Conservation (phyloP, 1,140 invertebrate species). For the Hylyphantes graminicola region DNA sequence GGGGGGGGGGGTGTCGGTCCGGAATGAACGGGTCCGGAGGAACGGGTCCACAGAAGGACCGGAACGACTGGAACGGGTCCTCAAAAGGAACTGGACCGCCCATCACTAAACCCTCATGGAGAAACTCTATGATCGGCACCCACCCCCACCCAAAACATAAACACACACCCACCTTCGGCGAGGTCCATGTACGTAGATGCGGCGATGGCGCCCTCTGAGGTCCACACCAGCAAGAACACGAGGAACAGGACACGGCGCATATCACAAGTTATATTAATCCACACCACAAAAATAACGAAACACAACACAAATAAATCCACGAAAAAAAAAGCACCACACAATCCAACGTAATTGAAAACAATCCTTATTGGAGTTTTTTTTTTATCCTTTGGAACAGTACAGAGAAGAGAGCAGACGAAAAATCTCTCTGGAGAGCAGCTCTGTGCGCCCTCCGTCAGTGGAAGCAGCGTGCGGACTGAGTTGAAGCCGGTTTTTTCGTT, state of each 20-base stretch:
- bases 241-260: conserved; percentile 4
- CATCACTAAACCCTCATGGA: no score
- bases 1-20: no score
- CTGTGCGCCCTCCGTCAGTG: not conserved
- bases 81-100: no score
- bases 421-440: not conserved
- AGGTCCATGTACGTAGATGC: conserved; percentile 40
- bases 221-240: conserved; percentile 36
- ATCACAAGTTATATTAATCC: conserved; percentile 28
- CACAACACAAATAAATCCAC: not conserved
- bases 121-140: no score
- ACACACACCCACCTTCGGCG: conserved; percentile 37
- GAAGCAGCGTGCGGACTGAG: conserved; percentile 38
- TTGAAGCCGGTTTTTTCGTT: conserved; percentile 49
- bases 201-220: conserved; percentile 46
- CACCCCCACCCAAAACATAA: conserved; percentile 20
- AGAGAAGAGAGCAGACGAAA: not conserved
- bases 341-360: not conserved
- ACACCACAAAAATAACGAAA: not conserved
- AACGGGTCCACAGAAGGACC: no score
- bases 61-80: no score
- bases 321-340: not conserved
- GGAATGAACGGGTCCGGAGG: no score
- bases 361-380: not conserved
- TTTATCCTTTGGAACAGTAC: not conserved